Conservation (phyloP, 2,797 vertebrate genomes). For the Myoxocephalus aenaeus region DNA sequence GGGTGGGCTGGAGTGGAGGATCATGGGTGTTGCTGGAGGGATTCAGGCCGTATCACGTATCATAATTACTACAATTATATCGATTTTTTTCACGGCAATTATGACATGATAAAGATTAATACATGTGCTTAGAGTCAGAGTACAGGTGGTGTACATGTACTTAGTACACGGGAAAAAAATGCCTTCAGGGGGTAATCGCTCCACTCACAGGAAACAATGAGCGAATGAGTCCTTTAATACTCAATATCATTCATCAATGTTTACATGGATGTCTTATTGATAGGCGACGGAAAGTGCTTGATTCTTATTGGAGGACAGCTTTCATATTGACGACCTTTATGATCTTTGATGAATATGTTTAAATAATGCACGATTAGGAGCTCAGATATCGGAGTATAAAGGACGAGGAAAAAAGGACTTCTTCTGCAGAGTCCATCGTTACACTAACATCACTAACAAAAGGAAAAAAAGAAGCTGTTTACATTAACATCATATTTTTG, state of each 20-base stretch:
- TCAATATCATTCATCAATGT: not conserved
- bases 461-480: not conserved
- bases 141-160: not conserved
- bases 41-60: conserved; percentile 7
- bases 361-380: not conserved
- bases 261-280: not conserved
- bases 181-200: not conserved
- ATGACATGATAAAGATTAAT: not conserved
- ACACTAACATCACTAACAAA: not conserved
- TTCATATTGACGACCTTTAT: not conserved
- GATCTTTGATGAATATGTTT: not conserved
- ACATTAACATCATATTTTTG: not conserved
- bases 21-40: not conserved
- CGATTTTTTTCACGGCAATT: conserved; percentile 16
- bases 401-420: not conserved
- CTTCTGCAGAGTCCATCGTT: not conserved
- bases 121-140: not conserved
- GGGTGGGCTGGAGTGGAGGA: not conserved
- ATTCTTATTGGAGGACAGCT: not conserved
- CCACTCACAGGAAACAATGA: not conserved
- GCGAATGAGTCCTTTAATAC: not conserved
- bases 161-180: not conserved
- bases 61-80: conserved; percentile 15
- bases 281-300: not conserved
- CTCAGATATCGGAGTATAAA: not conserved